Base-by-base conservation (phyloP, 2,888 invertebrate species). In the Andrena chrysosceles region DNA sequence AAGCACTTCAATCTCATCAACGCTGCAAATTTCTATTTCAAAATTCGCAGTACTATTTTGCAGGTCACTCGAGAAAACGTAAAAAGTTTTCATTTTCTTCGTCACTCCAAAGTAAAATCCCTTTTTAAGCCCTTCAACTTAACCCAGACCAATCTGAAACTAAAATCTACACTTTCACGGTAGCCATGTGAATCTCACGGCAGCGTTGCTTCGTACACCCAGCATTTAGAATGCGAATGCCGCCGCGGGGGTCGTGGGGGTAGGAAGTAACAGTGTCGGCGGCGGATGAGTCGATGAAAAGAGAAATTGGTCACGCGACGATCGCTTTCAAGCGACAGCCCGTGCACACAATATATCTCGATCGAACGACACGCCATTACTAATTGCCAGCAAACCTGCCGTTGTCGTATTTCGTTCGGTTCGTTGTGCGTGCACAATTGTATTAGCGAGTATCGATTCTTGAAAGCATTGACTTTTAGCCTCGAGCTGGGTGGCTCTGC, bases 381-480 rank as follows among this genome's bases (percentile, higher is more conserved):
- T 87, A 85, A 87, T 85, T 87, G 87, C 80, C 75, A 76, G 78
- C 79, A 69, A 86, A 67, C 70, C 74, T 74, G 83, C 68, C 79
- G 83, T 70, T 86, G 87, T 84, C 87, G 82, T 77, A 77, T 69
- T 79, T 84, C 78, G 77, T 56, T 82, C 77, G 83, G 69, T 49
- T 56, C 83, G 77, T 73, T 75, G 48, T 79, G 84, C 80, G 71
- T 80, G 75, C 70, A 74, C 83, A 87, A 87, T 87, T 67, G 74
- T 77, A 85, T 87, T 87, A 87, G 62, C 83, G 78, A 64, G 54
- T 85, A 87, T 85, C 81, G 86, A 87, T 83, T 87, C 77, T 68
- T 68, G 87, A 80, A 78, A 75, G 78, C 85, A 59, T 85, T 81
- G 80, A 87, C 77, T 86, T 80, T 77, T 67, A 29, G 54, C 48